Evolutionary conservation across 1,140 invertebrate genomes (phyloP).

Genomic region (Archivesica marissinica): DNA sequence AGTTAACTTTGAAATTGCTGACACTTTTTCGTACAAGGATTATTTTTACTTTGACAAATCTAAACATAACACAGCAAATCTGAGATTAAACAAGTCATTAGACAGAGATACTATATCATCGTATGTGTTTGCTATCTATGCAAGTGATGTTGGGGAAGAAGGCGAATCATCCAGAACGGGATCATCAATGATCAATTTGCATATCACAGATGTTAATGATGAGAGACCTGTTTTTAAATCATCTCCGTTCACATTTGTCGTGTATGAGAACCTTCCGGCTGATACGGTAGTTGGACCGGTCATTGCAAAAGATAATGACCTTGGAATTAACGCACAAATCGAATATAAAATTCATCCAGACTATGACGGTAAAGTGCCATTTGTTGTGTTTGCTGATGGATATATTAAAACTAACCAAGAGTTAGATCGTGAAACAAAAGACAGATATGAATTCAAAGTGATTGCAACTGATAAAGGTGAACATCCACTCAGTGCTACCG

Average conservation of each 20-base stretch:
- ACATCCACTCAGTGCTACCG: slow-evolving; percentile 83
- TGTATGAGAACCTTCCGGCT: slow-evolving; percentile 63
- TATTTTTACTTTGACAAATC: slow-evolving; percentile 57
- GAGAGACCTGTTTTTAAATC: slow-evolving; percentile 63
- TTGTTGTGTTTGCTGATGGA: slow-evolving; percentile 59
- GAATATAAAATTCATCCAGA: slow-evolving; percentile 50
- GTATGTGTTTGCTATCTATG: slow-evolving; percentile 48
- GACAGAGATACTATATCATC: slow-evolving; percentile 47
- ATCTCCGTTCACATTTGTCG: slow-evolving; percentile 60
- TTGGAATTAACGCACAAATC: slow-evolving; percentile 51
- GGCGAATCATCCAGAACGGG: slow-evolving; percentile 22
- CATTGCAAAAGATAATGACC: slow-evolving; percentile 48
- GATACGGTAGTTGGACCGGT: slow-evolving; percentile 57
- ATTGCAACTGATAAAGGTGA: slow-evolving; percentile 79
- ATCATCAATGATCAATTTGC: slow-evolving; percentile 52
- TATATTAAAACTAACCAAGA: slow-evolving; percentile 54
- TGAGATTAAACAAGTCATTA: slow-evolving; percentile 36
- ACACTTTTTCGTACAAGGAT: slow-evolving; percentile 19
- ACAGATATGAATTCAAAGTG: slow-evolving; percentile 90
- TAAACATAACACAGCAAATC: neutral
- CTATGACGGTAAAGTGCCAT: slow-evolving; percentile 31
- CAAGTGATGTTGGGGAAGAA: slow-evolving; percentile 17
- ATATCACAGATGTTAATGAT: slow-evolving; percentile 73
- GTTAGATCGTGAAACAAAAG: slow-evolving; percentile 91
- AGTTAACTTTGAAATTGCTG: slow-evolving; percentile 34